phyloP scores from a whole-genome alignment of 2,888 invertebrate genomes.

The Lepetodrilus schrolli region DNA sequence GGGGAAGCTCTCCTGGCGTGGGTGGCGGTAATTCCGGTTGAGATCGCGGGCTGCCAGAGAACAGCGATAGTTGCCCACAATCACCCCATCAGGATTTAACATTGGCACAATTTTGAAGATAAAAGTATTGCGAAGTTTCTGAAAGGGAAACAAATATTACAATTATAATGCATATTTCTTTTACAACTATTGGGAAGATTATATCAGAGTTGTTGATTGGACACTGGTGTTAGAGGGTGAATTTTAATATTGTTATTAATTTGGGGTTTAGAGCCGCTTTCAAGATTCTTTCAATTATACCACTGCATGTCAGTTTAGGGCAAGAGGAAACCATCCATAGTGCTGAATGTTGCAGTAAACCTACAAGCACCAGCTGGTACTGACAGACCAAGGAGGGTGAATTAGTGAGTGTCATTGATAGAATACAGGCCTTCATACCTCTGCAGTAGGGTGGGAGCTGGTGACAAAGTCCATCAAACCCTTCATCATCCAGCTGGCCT shows the following conservation, averaged over 20 bases:
- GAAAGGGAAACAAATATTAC: conserved; percentile 36
- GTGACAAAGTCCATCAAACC: conserved; percentile 72
- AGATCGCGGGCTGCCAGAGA: conserved; percentile 72
- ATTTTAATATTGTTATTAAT: too few relatives aligned
- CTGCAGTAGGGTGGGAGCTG: conserved; percentile 60
- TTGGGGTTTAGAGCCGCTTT: too few relatives aligned
- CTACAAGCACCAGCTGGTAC: too few relatives aligned
- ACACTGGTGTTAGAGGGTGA: not conserved
- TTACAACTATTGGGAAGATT: not conserved
- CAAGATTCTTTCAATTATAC: too few relatives aligned
- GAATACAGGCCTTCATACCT: too few relatives aligned
- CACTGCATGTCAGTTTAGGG: too few relatives aligned
- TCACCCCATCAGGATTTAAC: conserved; percentile 76
- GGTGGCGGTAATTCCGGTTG: conserved; percentile 74
- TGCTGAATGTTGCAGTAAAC: too few relatives aligned
- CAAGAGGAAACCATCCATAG: too few relatives aligned
- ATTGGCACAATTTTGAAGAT: conserved; percentile 75
- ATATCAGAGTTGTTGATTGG: not conserved
- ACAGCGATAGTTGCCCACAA: conserved; percentile 75
- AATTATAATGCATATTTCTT: too few relatives aligned
- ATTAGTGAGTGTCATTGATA: too few relatives aligned
- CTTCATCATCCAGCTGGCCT: conserved; percentile 75
- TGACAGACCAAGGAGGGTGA: too few relatives aligned
- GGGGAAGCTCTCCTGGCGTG: conserved; percentile 71
- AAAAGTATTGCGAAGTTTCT: conserved; percentile 69